Evolutionary conservation across 2,113 vertebrate genomes (phyloP).

Genomic region (Oenanthe melanoleuca): DNA sequence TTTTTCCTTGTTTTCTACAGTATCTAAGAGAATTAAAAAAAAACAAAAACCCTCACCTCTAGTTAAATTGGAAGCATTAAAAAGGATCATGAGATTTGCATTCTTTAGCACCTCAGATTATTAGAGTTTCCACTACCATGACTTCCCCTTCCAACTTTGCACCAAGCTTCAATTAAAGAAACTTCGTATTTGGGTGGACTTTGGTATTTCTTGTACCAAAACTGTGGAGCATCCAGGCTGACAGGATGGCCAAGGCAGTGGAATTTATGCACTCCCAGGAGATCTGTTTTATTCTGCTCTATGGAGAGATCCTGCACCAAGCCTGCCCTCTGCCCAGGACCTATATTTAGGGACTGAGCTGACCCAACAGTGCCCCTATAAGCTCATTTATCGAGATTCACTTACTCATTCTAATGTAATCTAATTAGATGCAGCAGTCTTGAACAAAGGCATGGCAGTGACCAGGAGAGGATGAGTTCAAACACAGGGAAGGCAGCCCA

Average conservation of each 20-base stretch:
- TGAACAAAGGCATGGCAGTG: not conserved
- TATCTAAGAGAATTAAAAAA: not conserved
- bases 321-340: not conserved
- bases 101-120: constrained; percentile 23
- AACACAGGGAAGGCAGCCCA: not conserved
- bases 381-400: constrained; percentile 63
- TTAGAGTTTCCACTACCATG: not conserved
- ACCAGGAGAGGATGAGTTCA: not conserved
- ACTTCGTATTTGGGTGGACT: not conserved
- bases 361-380: constrained; percentile 24
- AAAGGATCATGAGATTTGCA: constrained; percentile 33
- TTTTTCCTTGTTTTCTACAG: not conserved
- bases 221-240: not conserved
- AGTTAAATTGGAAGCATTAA: constrained; percentile 28
- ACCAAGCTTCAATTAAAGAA: not conserved
- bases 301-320: not conserved
- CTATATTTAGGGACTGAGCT: constrained; percentile 39
- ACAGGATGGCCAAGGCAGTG: not conserved
- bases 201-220: not conserved
- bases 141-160: not conserved
- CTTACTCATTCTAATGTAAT: constrained; percentile 48
- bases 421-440: constrained; percentile 44
- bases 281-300: not conserved
- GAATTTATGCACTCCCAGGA: not conserved
- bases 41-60: not conserved